Evolutionary conservation across 2,797 vertebrate genomes (phyloP).

Genomic region (Podarcis lilfordi): DNA sequence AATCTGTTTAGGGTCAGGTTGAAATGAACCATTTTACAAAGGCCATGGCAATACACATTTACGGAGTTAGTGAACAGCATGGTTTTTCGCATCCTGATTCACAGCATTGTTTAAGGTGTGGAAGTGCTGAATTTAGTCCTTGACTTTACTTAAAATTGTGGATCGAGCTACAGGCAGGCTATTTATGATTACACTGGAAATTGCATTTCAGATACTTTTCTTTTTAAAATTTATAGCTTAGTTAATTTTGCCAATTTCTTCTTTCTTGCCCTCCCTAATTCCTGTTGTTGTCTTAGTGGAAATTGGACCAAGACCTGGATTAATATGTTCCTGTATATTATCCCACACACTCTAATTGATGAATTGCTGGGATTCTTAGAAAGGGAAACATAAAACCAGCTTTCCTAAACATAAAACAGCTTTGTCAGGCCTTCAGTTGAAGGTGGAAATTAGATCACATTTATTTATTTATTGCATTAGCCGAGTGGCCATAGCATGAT

Average conservation of each 20-base stretch:
- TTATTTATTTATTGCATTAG: too few species aligned
- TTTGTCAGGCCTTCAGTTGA: constrained; percentile 6
- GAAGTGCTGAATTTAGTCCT: neutral
- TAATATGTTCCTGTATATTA: neutral
- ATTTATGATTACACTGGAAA: neutral
- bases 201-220: neutral
- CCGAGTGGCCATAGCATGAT: too few species aligned
- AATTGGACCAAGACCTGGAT: neutral
- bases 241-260: neutral
- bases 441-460: constrained; percentile 49
- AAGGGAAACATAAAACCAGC: neutral
- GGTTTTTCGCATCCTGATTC: neutral
- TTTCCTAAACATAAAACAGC: neutral
- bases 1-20: neutral
- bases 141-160: neutral
- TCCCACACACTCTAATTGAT: neutral
- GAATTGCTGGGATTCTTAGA: neutral
- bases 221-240: neutral
- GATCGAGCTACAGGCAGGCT: neutral
- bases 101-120: neutral
- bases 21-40: neutral
- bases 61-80: neutral
- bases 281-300: neutral
- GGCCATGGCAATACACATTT: neutral
- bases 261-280: neutral